Conservation (phyloP, 2,113 vertebrate genomes). For the Ginglymostoma cirratum region DNA sequence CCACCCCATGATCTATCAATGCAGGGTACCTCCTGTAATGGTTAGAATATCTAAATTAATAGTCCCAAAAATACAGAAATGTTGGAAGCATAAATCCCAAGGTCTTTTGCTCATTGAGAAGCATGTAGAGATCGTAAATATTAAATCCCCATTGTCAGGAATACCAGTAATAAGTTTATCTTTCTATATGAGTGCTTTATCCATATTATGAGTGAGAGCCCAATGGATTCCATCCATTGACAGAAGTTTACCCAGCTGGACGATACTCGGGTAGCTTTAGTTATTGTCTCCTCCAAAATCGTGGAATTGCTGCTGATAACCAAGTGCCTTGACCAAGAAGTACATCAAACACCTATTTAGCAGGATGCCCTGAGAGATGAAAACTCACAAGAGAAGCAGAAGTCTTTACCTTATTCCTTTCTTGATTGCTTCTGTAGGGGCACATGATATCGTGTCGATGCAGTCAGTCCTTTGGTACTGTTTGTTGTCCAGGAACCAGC, state of each 20-base stretch:
- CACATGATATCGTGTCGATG: slow-evolving; percentile 74
- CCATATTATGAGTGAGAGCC: not conserved
- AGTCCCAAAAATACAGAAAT: not conserved
- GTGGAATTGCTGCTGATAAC: not conserved
- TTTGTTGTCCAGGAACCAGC: slow-evolving; percentile 97
- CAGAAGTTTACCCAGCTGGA: not conserved
- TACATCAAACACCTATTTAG: not conserved
- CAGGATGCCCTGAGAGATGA: not conserved
- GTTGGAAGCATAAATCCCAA: not conserved
- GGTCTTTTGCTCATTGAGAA: not conserved
- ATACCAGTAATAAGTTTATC: not conserved
- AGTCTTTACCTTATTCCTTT: slow-evolving; percentile 79
- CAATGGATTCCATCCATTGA: not conserved
- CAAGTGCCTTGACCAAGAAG: not conserved
- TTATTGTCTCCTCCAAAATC: not conserved
- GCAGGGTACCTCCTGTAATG: not conserved
- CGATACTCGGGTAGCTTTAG: not conserved
- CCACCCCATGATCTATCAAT: not conserved
- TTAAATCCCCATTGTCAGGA: not conserved
- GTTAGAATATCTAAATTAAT: not conserved
- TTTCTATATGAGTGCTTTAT: not conserved
- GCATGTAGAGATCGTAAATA: not conserved
- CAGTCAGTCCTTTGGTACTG: slow-evolving; percentile 87
- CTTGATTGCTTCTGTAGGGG: slow-evolving; percentile 89
- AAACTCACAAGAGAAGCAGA: not conserved